Conservation (phyloP, 2,888 invertebrate species). For the Eurytoma californica region DNA sequence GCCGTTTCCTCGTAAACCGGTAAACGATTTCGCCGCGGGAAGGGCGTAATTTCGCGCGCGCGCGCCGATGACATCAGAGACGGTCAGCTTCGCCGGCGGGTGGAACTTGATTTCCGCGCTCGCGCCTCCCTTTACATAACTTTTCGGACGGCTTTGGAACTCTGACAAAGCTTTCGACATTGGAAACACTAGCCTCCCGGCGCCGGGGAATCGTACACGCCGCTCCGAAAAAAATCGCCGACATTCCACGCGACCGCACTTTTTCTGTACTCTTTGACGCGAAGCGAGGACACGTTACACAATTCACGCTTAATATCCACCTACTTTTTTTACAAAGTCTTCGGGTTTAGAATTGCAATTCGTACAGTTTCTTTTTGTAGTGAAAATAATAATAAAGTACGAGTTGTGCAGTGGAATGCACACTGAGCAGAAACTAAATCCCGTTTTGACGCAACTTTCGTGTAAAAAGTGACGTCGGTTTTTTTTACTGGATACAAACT, state of each 20-base stretch:
- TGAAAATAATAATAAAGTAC: no score
- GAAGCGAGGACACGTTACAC: no score
- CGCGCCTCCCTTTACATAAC: conserved; percentile 9
- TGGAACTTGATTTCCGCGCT: conserved; percentile 4
- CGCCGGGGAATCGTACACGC: not conserved
- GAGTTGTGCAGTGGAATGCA: no score
- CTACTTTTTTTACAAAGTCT: no score
- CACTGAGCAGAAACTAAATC: no score
- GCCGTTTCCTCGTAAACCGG: no score
- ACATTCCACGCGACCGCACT: not conserved
- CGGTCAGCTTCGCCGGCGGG: not conserved
- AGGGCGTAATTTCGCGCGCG: not conserved
- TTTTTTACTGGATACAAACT: no score
- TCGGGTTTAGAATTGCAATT: no score
- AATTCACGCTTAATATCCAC: no score
- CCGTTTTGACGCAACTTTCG: no score
- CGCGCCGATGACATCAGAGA: not conserved
- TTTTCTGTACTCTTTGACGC: not conserved
- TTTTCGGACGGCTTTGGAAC: not conserved
- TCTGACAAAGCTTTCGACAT: conserved; percentile 17
- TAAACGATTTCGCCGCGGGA: not conserved
- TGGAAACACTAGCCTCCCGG: conserved; percentile 7
- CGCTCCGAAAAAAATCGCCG: not conserved
- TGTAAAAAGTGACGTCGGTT: no score
- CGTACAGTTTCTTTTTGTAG: no score